Base-by-base conservation (phyloP, 2,888 invertebrate genomes). In the Drosophila nr. perissopoda region DNA sequence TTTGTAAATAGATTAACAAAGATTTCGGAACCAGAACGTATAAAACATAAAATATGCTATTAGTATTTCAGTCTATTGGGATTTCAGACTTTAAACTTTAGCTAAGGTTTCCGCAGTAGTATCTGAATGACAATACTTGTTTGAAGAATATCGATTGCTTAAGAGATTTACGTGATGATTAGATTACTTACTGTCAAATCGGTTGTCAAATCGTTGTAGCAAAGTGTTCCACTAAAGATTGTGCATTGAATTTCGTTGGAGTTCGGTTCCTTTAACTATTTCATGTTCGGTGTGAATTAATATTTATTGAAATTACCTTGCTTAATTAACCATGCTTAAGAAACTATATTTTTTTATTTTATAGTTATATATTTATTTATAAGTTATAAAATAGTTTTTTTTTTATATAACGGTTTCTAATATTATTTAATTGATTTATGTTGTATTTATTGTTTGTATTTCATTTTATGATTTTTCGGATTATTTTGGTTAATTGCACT, bases 401-500 rank as follows among this genome's bases (percentile, higher is more conserved):
- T 62, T 29, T n/a, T 25, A 33, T n/a, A 29, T 52, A 11, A 33
- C 49, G 54, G 38, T 10, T 27, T 51, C 38, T 63, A 38, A 11
- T 27, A 68, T 69, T 29, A 21, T 54, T 58, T 67, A 27, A 52
- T 49, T 51, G 27, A 49, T 62, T 63, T 31, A 8, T 29, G 49
- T 60, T 36, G n/a, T 36, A 31, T 6, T 57, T 51, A 57, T 70
- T 57, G n/a, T 65, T 63, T 65, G 13, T 54, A 34, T 80, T 70
- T 71, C 59, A 8, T 79, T 76, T 73, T 72, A 71, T 83, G 65
- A 56, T 78, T 69, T 54, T 78, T 57, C 76, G 69, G 69, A 66
- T 54, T 8, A 57, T 60, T 79, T 83, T 79, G 74, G 82, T 87
- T 89, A 82, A 80, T 90, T 91, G 81, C 86, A 65, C 82, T 78